Percentiles rank a stretch among this genome's conserved stretches.
Evolutionary conservation across 2,113 vertebrate genomes (phyloP).

Genomic region (Sus scrofa): T2T-Sscrofa CM000824.6:57329001-57329500

Average conservation of each 20-base stretch:
- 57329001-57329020: background rate
- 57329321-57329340: constrained; percentile 97
- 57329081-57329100: constrained; percentile 95
- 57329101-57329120: constrained; percentile 96
- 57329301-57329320: constrained; percentile 98
- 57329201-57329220: constrained; percentile 96
- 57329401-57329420: background rate
- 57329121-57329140: constrained; percentile 87
- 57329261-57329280: constrained; percentile 98
- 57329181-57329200: background rate
- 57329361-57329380: background rate
- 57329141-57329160: accelerated
- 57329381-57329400: background rate
- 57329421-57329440: background rate
- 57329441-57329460: background rate
- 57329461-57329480: background rate
- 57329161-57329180: background rate
- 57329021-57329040: background rate
- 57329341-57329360: constrained; percentile 95
- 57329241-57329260: constrained; percentile 97
- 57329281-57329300: constrained; percentile 99
- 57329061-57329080: constrained; percentile 95
- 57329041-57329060: constrained; percentile 88
- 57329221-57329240: constrained; percentile 97
- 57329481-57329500: background rate